Percentiles rank a stretch among this genome's conserved stretches.
Evolutionary conservation across 2,797 vertebrate genomes (phyloP).

Genomic region (Chelmon rostratus): DNA sequence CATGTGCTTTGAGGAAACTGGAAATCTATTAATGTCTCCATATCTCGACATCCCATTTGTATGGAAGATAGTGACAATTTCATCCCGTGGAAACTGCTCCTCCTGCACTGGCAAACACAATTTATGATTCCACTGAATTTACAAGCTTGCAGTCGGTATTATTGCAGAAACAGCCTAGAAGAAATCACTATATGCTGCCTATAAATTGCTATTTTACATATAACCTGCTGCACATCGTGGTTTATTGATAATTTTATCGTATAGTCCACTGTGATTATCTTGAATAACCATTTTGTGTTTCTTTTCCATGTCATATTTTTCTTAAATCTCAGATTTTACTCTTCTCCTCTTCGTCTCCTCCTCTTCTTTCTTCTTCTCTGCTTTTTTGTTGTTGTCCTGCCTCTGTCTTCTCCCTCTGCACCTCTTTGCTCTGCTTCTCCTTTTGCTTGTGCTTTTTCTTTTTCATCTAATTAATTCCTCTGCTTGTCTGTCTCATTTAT

Average conservation of each 20-base stretch:
- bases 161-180: conserved; percentile 19
- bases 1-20: conserved; percentile 34
- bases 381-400: neutral
- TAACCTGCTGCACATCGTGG: conserved; percentile 6
- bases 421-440: neutral
- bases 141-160: conserved; percentile 17
- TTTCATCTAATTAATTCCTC: neutral
- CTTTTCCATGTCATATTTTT: neutral
- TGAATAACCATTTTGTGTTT: conserved; percentile 25
- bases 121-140: conserved; percentile 55
- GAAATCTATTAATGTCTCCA: conserved; percentile 40
- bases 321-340: neutral
- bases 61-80: conserved; percentile 35
- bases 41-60: conserved; percentile 47
- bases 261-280: conserved; percentile 35
- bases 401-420: neutral
- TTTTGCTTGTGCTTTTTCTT: neutral
- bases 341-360: neutral
- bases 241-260: conserved; percentile 31
- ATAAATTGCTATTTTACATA: conserved; percentile 22
- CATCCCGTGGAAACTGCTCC: conserved; percentile 29
- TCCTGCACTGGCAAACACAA: conserved; percentile 41
- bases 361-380: neutral
- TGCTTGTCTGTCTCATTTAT: neutral
- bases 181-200: neutral